Conservation (phyloP, 2,113 vertebrate species). For the Pelecanoides urinatrix region DNA sequence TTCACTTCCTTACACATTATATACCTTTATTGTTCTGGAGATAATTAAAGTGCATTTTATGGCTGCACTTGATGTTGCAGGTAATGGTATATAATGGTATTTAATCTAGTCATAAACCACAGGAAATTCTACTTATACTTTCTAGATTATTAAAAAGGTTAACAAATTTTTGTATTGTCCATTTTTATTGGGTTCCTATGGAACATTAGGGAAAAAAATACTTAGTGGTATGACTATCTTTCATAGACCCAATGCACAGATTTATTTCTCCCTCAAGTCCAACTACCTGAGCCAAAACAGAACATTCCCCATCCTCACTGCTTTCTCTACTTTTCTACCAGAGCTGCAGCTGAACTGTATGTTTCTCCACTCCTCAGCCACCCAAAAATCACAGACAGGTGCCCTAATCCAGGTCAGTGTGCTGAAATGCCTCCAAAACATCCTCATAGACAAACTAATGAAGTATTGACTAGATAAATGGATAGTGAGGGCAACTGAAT, state of each 20-base stretch:
- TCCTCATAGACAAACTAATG: not conserved
- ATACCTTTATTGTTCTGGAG: not conserved
- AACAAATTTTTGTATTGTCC: not conserved
- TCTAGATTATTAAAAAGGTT: not conserved
- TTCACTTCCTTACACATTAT: not conserved
- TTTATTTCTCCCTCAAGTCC: not conserved
- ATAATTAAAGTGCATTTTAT: not conserved
- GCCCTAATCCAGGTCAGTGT: not conserved
- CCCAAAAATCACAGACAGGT: not conserved
- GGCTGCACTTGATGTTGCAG: not conserved
- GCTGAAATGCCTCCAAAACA: not conserved
- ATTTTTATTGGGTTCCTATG: not conserved
- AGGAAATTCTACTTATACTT: not conserved
- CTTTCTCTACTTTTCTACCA: not conserved
- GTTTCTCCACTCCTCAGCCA: not conserved
- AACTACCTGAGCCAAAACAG: not conserved
- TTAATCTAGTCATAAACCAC: slow-evolving; percentile 20
- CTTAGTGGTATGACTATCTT: not conserved
- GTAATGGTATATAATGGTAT: slow-evolving; percentile 8
- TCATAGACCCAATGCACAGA: not conserved
- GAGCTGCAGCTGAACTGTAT: not conserved
- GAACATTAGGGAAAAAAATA: not conserved
- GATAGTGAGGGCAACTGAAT: accelerated
- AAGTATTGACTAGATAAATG: accelerated
- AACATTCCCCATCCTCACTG: not conserved